Conservation (phyloP, 2,888 invertebrate species). For the Diadromus collaris region DNA sequence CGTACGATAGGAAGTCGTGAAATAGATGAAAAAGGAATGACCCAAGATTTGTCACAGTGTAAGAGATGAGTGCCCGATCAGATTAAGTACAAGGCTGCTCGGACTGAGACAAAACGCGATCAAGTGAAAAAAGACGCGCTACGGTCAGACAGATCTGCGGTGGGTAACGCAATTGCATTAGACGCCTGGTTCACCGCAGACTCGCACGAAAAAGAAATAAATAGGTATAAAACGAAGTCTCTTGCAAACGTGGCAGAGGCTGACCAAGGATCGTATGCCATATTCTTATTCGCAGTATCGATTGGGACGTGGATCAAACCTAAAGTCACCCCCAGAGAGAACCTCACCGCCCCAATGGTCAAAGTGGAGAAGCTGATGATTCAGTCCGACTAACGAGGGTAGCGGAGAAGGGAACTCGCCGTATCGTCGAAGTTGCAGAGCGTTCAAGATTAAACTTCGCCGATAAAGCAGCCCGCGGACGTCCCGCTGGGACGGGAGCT, state of each 20-base stretch:
- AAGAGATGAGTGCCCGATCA: slow-evolving; percentile 41
- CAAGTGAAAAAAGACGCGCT: slow-evolving; percentile 48
- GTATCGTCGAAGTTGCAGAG: not conserved
- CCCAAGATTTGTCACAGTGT: slow-evolving; percentile 24
- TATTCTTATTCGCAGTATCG: too few species aligned
- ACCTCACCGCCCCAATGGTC: not conserved
- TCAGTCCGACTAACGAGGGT: not conserved
- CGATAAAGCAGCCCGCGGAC: slow-evolving; percentile 33
- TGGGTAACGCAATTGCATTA: not conserved
- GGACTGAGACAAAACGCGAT: not conserved
- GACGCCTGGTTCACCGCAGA: not conserved
- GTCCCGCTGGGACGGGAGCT: slow-evolving; percentile 36
- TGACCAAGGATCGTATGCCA: not conserved
- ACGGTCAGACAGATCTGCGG: slow-evolving; percentile 38
- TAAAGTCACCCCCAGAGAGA: not conserved
- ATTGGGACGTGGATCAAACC: not conserved
- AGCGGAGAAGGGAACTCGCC: not conserved
- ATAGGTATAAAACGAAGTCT: not conserved
- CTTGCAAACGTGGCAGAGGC: not conserved
- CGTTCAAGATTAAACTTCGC: slow-evolving; percentile 29
- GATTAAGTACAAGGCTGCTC: slow-evolving; percentile 41
- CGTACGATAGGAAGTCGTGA: slow-evolving; percentile 26
- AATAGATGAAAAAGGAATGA: not conserved
- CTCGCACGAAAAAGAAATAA: not conserved
- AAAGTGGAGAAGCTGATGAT: slow-evolving; percentile 2